Evolutionary conservation across 2,113 vertebrate species (phyloP).

Genomic region (Lagopus leucura): DNA sequence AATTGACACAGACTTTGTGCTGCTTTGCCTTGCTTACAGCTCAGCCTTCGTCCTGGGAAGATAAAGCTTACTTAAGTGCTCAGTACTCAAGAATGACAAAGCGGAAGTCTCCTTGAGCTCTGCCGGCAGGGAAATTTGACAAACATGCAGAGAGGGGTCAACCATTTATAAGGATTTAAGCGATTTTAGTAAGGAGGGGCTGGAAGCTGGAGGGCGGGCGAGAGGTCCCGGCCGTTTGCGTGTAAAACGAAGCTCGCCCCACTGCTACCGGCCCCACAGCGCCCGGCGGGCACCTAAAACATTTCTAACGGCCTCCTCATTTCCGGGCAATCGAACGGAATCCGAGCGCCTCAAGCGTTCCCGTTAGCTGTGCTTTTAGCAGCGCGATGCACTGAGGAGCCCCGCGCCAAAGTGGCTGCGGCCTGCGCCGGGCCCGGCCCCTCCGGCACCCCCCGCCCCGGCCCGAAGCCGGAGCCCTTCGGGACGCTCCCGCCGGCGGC

Average conservation of each 20-base stretch:
- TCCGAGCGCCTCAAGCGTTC: too few relatives aligned
- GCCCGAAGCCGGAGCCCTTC: too few relatives aligned
- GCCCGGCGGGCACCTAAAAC: too few relatives aligned
- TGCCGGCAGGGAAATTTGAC: constrained; percentile 40
- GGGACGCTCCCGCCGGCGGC: too few relatives aligned
- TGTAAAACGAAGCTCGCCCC: not conserved
- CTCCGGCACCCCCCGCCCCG: too few relatives aligned
- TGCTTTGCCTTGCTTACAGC: not conserved
- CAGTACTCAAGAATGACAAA: not conserved
- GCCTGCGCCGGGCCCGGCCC: too few relatives aligned
- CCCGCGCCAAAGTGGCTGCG: too few relatives aligned
- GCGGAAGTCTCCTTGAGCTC: constrained; percentile 30
- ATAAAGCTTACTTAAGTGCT: not conserved
- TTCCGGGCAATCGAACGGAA: not conserved
- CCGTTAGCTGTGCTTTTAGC: too few relatives aligned
- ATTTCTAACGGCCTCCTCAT: not conserved
- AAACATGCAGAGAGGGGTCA: constrained; percentile 7
- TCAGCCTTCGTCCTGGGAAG: not conserved
- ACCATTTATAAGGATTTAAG: not conserved
- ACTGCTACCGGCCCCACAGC: not conserved
- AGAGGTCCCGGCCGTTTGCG: constrained; percentile 31
- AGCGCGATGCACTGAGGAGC: too few relatives aligned
- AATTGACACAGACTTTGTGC: rapidly evolving
- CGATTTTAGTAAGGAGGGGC: constrained; percentile 16
- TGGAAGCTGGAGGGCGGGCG: constrained; percentile 36